Percentiles rank a stretch among this genome's conserved stretches.
phyloP scores from a whole-genome alignment of 2,888 invertebrate species.

The Lasioglossum oenotherae region DNA sequence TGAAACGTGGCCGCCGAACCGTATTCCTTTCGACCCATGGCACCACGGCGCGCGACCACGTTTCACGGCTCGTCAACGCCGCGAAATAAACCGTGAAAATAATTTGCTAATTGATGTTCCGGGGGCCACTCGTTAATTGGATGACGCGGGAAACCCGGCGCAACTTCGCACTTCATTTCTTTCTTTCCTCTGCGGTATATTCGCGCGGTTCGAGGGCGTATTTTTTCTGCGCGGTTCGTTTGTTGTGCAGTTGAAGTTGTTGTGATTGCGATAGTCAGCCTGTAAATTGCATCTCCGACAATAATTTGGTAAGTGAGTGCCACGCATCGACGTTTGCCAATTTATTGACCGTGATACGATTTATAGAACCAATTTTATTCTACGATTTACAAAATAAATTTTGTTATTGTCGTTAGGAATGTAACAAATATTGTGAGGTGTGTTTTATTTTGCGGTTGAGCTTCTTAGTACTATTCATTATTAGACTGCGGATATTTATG shows the following conservation, averaged over 20 bases:
- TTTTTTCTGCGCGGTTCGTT: background rate
- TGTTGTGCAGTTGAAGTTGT: background rate
- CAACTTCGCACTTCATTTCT: background rate
- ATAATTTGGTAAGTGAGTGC: background rate
- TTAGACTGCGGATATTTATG: no score
- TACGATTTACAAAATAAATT: no score
- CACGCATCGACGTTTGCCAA: background rate
- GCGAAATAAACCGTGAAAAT: slow-evolving; percentile 22
- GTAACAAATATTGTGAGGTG: no score
- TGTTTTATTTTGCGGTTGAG: background rate
- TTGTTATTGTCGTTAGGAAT: no score
- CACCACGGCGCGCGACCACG: background rate
- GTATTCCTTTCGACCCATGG: slow-evolving; percentile 6
- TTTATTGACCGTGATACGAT: background rate
- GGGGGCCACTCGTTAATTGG: slow-evolving; percentile 19
- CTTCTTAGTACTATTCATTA: background rate
- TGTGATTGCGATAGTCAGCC: background rate
- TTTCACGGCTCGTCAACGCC: background rate
- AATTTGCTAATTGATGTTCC: slow-evolving; percentile 9
- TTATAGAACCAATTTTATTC: no score
- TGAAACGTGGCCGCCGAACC: slow-evolving; percentile 18
- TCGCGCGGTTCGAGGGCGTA: background rate
- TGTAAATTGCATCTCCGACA: background rate
- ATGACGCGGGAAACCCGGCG: background rate
- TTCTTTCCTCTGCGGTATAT: background rate